Percentiles rank a stretch among this genome's conserved stretches.
Evolutionary conservation across 2,113 vertebrate genomes (phyloP).

Genomic region (Cacatua alba): DNA sequence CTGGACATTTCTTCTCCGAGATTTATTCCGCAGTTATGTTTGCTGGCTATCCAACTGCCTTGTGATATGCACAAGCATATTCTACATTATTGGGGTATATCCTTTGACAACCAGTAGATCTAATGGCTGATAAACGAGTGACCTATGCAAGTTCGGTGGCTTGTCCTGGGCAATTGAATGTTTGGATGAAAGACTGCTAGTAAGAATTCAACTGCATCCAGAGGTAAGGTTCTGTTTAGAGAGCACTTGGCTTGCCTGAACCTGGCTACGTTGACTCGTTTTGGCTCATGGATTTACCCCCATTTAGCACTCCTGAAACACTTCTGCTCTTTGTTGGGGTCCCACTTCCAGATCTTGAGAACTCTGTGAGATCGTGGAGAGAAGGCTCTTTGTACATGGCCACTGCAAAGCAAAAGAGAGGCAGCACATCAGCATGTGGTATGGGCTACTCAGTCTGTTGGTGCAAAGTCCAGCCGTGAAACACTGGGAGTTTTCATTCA

Average conservation of each 20-base stretch:
- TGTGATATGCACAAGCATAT: constrained; percentile 69
- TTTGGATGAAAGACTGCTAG: constrained; percentile 83
- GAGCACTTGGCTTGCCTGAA: constrained; percentile 79
- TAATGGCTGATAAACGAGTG: constrained; percentile 75
- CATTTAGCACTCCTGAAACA: constrained; percentile 94
- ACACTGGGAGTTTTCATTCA: accelerated
- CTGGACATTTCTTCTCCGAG: constrained; percentile 66
- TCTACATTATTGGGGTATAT: constrained; percentile 73
- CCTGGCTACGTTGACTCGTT: constrained; percentile 97
- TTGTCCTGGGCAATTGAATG: constrained; percentile 81
- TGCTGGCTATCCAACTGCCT: constrained; percentile 78
- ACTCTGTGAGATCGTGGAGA: constrained; percentile 96
- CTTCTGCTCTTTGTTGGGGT: constrained; percentile 98
- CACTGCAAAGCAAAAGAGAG: constrained; percentile 82
- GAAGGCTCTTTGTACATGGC: constrained; percentile 99
- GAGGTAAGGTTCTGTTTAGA: constrained; percentile 88
- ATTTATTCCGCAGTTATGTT: constrained; percentile 65
- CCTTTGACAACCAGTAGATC: constrained; percentile 72
- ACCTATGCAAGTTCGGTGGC: constrained; percentile 74
- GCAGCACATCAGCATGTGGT: background rate
- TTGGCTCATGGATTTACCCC: constrained; percentile 97
- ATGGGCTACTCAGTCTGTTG: accelerated
- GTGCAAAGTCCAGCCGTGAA: background rate
- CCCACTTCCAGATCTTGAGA: constrained; percentile 96
- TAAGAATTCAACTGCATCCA: constrained; percentile 90